These are phyloP conservation scores for Decapterus maruadsi DNA, from an alignment of 2,797 vertebrate species.

Conservation along the genomic window DNA sequence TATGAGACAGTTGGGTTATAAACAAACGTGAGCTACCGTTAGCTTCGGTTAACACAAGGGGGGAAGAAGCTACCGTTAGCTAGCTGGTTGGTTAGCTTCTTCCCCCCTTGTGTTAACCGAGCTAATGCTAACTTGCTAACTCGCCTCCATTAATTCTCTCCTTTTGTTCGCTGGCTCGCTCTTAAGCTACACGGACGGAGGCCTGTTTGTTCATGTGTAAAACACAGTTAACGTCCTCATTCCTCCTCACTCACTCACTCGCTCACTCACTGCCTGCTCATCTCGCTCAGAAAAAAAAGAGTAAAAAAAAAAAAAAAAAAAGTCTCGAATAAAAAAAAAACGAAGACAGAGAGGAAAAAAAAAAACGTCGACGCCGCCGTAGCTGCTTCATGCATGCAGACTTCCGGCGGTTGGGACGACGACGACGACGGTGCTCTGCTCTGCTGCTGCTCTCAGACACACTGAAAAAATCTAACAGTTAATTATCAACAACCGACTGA, in stretches of 20 bases:
- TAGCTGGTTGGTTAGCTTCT: no score
- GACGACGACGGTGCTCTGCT: constrained; percentile 9
- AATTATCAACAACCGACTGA: constrained; percentile 71
- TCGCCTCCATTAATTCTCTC: constrained; percentile 85
- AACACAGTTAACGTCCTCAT: constrained; percentile 60
- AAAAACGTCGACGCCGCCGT: constrained; percentile 78
- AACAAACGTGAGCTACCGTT: constrained; percentile 65
- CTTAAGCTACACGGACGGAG: constrained; percentile 63
- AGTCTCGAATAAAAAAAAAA: constrained; percentile 76
- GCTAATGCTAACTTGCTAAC: constrained; percentile 66
- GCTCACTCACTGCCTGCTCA: constrained; percentile 68
- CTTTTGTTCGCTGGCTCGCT: constrained; percentile 84
- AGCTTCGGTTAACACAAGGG: no score
- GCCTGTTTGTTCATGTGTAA: constrained; percentile 59
- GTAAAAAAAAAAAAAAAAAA: constrained; percentile 81
- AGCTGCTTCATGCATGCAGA: constrained; percentile 82
- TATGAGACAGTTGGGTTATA: constrained; percentile 14
- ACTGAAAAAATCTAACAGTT: constrained; percentile 73
- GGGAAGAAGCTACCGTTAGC: neutral
- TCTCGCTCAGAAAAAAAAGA: constrained; percentile 67
- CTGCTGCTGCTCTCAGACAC: constrained; percentile 70
- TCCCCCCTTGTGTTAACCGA: no score
- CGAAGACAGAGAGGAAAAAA: constrained; percentile 46
- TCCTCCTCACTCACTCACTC: constrained; percentile 35
- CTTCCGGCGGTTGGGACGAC: constrained; percentile 87